Percentiles rank a stretch among this genome's conserved stretches.
Conservation (phyloP, 2,888 invertebrate genomes). For the Osedax fenrisi region DNA sequence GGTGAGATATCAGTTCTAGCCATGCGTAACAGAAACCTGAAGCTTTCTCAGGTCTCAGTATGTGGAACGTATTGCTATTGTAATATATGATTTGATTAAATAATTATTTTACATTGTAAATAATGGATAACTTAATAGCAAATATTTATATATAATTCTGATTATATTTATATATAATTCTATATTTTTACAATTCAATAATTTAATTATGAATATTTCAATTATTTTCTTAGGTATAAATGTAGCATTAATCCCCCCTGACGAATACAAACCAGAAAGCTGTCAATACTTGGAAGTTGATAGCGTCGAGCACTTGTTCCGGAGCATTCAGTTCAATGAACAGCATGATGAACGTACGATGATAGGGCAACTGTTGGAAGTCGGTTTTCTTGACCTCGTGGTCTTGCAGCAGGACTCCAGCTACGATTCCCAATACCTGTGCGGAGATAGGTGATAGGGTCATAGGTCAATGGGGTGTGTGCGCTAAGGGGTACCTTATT, state of each 20-base stretch:
- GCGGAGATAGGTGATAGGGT: background rate
- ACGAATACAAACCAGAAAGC: constrained; percentile 65
- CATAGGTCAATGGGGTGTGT: background rate
- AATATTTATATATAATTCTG: too few species aligned
- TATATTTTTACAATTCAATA: too few species aligned
- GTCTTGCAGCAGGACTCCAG: constrained; percentile 85
- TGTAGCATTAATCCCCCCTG: too few species aligned
- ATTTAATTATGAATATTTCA: too few species aligned
- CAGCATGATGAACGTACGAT: constrained; percentile 85
- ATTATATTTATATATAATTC: too few species aligned
- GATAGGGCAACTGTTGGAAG: constrained; percentile 94
- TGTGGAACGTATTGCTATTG: constrained; percentile 73
- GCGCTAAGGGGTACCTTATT: constrained; percentile 62
- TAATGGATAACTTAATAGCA: too few species aligned
- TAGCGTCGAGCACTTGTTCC: constrained; percentile 70
- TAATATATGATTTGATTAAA: too few species aligned
- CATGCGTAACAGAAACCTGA: constrained; percentile 96
- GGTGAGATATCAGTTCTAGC: constrained; percentile 91
- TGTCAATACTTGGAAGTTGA: constrained; percentile 76
- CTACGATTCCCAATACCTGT: constrained; percentile 71
- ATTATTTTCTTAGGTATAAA: too few species aligned
- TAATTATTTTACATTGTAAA: too few species aligned
- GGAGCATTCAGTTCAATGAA: constrained; percentile 89
- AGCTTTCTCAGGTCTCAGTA: constrained; percentile 77
- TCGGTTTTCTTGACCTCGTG: constrained; percentile 77